Evolutionary conservation across 2,888 invertebrate genomes (phyloP).

Genomic region (Nomada fabriciana): DNA sequence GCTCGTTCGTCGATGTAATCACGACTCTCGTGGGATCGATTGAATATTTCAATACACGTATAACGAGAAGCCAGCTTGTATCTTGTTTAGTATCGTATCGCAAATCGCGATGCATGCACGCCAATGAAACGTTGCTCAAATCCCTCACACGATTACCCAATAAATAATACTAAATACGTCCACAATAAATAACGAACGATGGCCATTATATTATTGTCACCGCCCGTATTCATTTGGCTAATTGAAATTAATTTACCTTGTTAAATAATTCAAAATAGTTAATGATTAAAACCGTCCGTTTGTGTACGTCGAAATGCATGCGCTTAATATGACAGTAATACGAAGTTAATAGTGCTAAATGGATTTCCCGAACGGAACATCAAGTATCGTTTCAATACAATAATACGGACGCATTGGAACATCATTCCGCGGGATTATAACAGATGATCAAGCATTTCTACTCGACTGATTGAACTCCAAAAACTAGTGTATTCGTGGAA

Average conservation of each 20-base stretch:
- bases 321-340: conserved; percentile 20
- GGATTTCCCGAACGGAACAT: neutral
- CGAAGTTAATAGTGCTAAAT: conserved; percentile 13
- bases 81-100: neutral
- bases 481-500: too few relatives aligned
- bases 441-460: neutral
- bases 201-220: conserved; percentile 7
- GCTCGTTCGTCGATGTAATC: neutral
- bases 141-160: neutral
- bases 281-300: conserved; percentile 33
- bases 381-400: neutral
- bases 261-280: conserved; percentile 42
- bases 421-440: neutral
- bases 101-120: neutral
- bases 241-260: conserved; percentile 35
- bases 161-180: too few relatives aligned
- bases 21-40: neutral
- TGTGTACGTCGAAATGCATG: neutral
- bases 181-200: conserved; percentile 3
- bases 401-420: neutral
- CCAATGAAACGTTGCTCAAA: neutral
- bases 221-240: neutral
- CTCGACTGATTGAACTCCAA: too few relatives aligned
- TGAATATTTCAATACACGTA: neutral
- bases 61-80: neutral